A percentile compares a stretch with the other conserved stretches of the same genome.
phyloP scores from a whole-genome alignment of 2,888 invertebrate species.

The Cryptus viduatorius region DNA sequence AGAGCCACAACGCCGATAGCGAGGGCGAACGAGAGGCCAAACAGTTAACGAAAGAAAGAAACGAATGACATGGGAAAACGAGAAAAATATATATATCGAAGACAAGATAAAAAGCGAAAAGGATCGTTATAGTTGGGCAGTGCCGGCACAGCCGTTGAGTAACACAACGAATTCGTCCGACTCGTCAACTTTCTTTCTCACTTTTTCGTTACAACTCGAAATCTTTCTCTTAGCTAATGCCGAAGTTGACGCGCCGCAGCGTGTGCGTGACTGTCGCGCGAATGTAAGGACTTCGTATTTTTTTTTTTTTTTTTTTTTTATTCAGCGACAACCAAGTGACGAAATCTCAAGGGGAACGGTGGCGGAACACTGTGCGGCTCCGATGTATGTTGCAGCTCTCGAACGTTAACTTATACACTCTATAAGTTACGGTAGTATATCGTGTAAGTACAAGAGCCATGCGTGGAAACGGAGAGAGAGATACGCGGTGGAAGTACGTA shows the following conservation, averaged over 20 bases:
- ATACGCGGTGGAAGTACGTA: constrained; percentile 54
- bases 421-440: constrained; percentile 16
- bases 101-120: constrained; percentile 25
- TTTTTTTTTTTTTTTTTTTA: constrained; percentile 15
- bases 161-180: constrained; percentile 46
- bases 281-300: not conserved
- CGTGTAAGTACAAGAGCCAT: constrained; percentile 50
- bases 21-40: not conserved
- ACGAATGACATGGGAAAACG: not conserved
- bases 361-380: not conserved
- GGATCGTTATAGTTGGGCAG: constrained; percentile 59
- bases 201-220: constrained; percentile 21
- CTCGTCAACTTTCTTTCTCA: constrained; percentile 38
- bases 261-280: not conserved
- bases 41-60: constrained; percentile 1
- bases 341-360: not conserved
- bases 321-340: constrained; percentile 10
- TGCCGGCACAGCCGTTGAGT: constrained; percentile 55
- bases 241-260: not conserved
- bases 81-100: constrained; percentile 46
- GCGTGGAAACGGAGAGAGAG: constrained; percentile 41
- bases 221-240: not conserved
- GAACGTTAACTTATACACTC: constrained; percentile 20
- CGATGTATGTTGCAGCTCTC: constrained; percentile 3
- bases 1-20: constrained; percentile 58